Base-by-base conservation (phyloP, 1,140 invertebrate genomes). In the Whitmania pigra region DNA sequence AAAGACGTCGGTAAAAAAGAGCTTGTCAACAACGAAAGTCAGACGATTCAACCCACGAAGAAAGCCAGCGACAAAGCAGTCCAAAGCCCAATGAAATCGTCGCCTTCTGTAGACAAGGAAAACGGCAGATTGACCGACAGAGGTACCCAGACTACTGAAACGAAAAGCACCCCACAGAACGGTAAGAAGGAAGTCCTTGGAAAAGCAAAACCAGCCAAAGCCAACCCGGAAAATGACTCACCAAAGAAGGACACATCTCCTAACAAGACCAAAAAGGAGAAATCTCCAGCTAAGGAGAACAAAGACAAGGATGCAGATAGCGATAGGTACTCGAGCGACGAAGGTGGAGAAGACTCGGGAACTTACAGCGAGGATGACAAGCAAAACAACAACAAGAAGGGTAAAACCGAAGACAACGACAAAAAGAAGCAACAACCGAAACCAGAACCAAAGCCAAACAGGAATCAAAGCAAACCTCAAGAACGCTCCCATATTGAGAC, bases 391-490 rank as follows among this genome's bases (percentile, higher is more conserved):
- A 66, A 67, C 49, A 67, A 73, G 43, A 73, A 73, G 55, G 72
- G 60, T 18, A 73, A 72, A 72, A 68, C 54, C n/a, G 71, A 74
- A 17, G 63, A 73, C 25, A 76, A 74, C 57, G 70, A 70, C 67
- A 66, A 55, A 31, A 36, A 74, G 5, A 71, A 74, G 69, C 53
- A 71, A 54, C 69, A 53, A 22, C 53, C 69, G 36, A 15, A 69
- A 40, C 27, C 49, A 70, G 31, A 43, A 43, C 15, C 18, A 53
- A 53, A 71, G 40, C 11, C 69, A 31, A 71, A 71, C 20, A 63
- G 57, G 11, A 25, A 22, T 13, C 57, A 6, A 13, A 31, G 11
- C 57, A 63, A 20, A 17, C 9, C 11, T 31, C 11, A 6, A 31
- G 22, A 22, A 22, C 22, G 29, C 20, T 31, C 9, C 22, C 57